Conservation (phyloP, 2,113 vertebrate genomes). For the Grallaria varia region DNA sequence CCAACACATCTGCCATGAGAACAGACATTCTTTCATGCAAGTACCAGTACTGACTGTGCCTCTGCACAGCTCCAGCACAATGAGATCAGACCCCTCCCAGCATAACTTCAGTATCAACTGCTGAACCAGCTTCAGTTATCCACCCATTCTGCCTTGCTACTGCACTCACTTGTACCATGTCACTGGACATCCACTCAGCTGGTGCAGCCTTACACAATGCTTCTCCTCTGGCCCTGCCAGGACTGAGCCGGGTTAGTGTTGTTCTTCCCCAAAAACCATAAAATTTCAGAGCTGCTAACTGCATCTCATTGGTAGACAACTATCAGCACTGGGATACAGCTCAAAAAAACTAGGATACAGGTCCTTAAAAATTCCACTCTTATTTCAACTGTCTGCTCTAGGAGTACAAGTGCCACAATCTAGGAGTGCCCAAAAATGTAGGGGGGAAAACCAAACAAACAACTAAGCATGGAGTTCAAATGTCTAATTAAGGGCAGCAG, state of each 20-base stretch:
- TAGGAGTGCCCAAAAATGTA: background rate
- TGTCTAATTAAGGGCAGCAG: background rate
- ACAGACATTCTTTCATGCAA: background rate
- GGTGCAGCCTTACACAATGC: background rate
- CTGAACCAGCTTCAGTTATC: background rate
- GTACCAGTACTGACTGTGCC: background rate
- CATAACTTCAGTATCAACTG: background rate
- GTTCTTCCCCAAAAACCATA: background rate
- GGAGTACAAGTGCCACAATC: background rate
- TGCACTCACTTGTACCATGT: background rate
- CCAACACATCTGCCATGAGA: background rate
- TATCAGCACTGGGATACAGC: background rate
- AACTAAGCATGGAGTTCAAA: background rate
- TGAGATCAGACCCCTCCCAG: background rate
- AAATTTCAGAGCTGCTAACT: background rate
- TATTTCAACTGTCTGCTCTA: background rate
- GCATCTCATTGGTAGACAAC: background rate
- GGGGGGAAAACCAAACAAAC: rapidly evolving
- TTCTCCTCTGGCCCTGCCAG: background rate
- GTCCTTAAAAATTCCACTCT: background rate
- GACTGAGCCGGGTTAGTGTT: background rate
- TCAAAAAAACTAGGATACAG: background rate
- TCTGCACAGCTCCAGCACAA: background rate
- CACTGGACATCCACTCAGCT: background rate
- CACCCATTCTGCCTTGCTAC: background rate